Base-by-base conservation (phyloP, 1,140 invertebrate genomes). In the Mactra quadrangularis region DNA sequence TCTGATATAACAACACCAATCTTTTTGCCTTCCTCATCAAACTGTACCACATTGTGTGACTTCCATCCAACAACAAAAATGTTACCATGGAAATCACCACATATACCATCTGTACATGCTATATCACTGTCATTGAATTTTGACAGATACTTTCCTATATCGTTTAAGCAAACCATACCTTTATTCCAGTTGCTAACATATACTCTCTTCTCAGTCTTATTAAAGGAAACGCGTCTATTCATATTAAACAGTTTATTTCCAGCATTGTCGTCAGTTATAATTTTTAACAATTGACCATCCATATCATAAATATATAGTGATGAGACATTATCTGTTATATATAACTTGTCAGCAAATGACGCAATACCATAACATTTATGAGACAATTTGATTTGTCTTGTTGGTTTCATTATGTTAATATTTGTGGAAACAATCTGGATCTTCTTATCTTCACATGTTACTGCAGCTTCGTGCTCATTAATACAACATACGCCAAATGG, bases 341-440 rank as follows among this genome's bases (percentile, higher is more conserved):
- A 71, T 19, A 71, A 27, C 47, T 71, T 53, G 17, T 53, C 66
- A 15, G 50, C 50, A 4, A 33, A 50, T 22, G 0, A 71, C 19
- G 66, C 45, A 50, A 71, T 71, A 7, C 66, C 66, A 1, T 27
- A 33, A 35, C 66, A 71, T 2, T 50, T 31, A 71, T 71, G 66
- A 71, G 17, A 3, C 6, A 71, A n/a, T 22, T 29, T 52, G 3
- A 71, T 6, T 50, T 33, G 50, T 31, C 66, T 50, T 33, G 66
- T n/a, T 9, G 29, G 50, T 3, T 27, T 31, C 17, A 71, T 27
- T 25, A 50, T 17, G n/a, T 15, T 71, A 53, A 22, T 38, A 17
- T 50, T 11, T 9, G 66, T 50, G 27, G 52, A 22, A 53, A 71
- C 33, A 29, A 50, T 41, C 3, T 50, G 50, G 22, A 33, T 33